Percentiles rank a stretch among this genome's conserved stretches.
phyloP scores from a whole-genome alignment of 2,888 invertebrate species.

The Erebia palarica region DNA sequence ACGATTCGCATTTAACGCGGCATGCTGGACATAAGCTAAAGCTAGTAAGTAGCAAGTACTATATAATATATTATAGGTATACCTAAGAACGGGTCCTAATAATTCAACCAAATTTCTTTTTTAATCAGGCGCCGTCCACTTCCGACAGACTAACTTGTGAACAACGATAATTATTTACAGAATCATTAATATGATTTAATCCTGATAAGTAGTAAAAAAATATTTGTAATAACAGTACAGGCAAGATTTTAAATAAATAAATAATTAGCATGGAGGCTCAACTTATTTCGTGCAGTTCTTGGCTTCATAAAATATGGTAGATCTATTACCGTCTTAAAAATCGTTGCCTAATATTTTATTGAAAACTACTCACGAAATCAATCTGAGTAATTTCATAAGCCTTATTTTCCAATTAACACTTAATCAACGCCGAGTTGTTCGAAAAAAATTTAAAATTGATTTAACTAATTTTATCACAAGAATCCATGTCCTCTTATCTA shows the following conservation, averaged over 20 bases:
- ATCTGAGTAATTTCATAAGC: neutral
- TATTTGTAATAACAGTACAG: constrained; percentile 1
- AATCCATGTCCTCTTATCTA: too few relatives aligned
- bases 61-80: too few relatives aligned
- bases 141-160: neutral
- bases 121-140: neutral
- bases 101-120: neutral
- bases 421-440: too few relatives aligned
- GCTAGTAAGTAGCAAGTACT: too few relatives aligned
- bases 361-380: neutral
- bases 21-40: too few relatives aligned
- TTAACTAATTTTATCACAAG: too few relatives aligned
- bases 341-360: neutral
- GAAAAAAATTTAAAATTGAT: too few relatives aligned
- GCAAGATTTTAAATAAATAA: constrained; percentile 8
- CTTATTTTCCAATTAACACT: neutral
- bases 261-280: neutral
- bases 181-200: neutral
- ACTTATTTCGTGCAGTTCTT: neutral
- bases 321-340: neutral
- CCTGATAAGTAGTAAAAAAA: neutral
- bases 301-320: neutral
- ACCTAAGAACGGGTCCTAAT: too few relatives aligned
- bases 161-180: neutral
- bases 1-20: too few relatives aligned